These are phyloP conservation scores for Ichneumon xanthorius DNA, from an alignment of 2,888 invertebrate genomes.

Conservation along the genomic window DNA sequence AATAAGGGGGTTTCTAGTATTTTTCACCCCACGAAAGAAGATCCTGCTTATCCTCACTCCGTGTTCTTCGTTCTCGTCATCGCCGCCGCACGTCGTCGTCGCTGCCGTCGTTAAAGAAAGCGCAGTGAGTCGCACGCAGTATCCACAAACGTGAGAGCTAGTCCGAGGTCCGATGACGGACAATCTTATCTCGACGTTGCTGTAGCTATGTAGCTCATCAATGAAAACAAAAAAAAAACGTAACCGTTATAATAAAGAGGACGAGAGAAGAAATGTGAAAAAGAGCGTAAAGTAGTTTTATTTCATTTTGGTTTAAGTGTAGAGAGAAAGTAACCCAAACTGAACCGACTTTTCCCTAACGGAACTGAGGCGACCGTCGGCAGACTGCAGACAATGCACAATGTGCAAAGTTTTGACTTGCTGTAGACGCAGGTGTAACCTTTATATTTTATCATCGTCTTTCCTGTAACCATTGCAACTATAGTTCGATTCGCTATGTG, in stretches of 20 bases:
- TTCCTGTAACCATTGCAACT: too few relatives aligned
- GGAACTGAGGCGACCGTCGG: too few relatives aligned
- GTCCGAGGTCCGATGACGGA: constrained; percentile 34
- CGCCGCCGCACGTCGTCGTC: constrained; percentile 11
- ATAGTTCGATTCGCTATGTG: too few relatives aligned
- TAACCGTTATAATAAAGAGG: constrained; percentile 34
- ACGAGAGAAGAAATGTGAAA: constrained; percentile 36
- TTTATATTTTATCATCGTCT: too few relatives aligned
- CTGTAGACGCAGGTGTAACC: too few relatives aligned
- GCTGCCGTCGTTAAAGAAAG: constrained; percentile 15
- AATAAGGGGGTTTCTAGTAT: constrained; percentile 24
- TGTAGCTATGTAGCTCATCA: constrained; percentile 50
- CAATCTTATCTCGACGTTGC: constrained; percentile 41
- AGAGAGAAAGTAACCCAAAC: too few relatives aligned
- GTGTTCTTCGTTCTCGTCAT: constrained; percentile 17
- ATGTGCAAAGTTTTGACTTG: too few relatives aligned
- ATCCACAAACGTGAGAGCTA: constrained; percentile 25
- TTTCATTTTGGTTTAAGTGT: too few relatives aligned
- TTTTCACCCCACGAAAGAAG: not conserved
- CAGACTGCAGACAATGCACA: too few relatives aligned
- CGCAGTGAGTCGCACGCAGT: not conserved
- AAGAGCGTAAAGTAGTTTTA: constrained; percentile 2
- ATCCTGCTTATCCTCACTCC: constrained; percentile 6
- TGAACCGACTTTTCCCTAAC: too few relatives aligned
- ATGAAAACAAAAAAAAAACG: constrained; percentile 26